These are phyloP conservation scores for Malthinus seriepunctatus DNA, from an alignment of 2,888 invertebrate species.

Conservation along the genomic window DNA sequence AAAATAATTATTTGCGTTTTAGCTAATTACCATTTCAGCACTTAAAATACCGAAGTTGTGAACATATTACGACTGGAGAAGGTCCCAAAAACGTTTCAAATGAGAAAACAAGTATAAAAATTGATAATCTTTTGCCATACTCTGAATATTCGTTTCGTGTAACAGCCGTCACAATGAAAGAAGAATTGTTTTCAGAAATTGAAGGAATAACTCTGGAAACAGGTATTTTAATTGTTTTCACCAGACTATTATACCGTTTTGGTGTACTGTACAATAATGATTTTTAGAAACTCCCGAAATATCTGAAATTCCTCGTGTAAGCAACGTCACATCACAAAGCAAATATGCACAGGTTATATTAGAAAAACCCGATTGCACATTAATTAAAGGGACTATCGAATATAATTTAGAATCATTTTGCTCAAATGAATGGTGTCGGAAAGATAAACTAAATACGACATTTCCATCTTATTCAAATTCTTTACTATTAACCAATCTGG, in stretches of 20 bases:
- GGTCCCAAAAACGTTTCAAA: too few relatives aligned
- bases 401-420: conserved; percentile 3
- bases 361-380: conserved; percentile 3
- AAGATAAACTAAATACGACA: neutral
- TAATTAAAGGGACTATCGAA: conserved; percentile 5
- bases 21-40: too few relatives aligned
- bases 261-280: neutral
- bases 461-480: neutral
- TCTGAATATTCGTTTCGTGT: conserved; percentile 1
- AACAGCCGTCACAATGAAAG: neutral
- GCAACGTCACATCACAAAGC: neutral
- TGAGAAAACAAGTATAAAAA: neutral
- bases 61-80: neutral
- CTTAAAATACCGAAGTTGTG: too few relatives aligned
- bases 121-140: neutral
- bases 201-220: neutral
- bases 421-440: conserved; percentile 12
- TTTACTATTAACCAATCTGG: conserved; percentile 8
- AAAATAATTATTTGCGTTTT: neutral
- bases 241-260: neutral
- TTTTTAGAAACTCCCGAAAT: conserved; percentile 10
- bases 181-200: neutral
- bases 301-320: conserved; percentile 9
- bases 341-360: conserved; percentile 1
- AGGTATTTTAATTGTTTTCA: neutral